Base-by-base conservation (phyloP, 2,888 invertebrate genomes). In the Ophonus ardosiacus region DNA sequence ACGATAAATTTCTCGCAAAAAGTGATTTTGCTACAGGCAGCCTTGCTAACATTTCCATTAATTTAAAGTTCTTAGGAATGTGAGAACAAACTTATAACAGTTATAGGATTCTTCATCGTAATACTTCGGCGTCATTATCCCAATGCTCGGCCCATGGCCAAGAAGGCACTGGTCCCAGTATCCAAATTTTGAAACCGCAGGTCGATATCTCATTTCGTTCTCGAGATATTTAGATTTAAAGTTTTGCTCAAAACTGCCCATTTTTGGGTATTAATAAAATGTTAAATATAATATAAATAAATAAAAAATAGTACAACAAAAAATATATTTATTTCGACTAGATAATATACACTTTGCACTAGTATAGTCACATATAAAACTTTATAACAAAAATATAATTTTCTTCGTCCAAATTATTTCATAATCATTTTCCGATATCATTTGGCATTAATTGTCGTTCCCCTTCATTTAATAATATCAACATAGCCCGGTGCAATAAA, bases 21-120 rank as follows among this genome's bases (percentile, higher is more conserved):
- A 31, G 92, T 92, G 85, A 95, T 96, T 87, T 95, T 91, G 87
- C 90, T 94, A 8, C 92, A 91, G 17, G 96, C 95, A 76, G 95
- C 94, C 87, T 94, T 93, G 81, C 95, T 95, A 59, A 96, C 92
- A 87, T 93, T 94, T 7, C 94, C 95, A 88, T 96, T n/a, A 95
- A 87, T 94, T 94, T 15, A 98, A 92, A 59, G 94, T 93, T 88
- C 94, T 93, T 83, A 98, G 91, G 91, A 97, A 97, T 56, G 95
- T 94, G 86, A 97, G 92, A 8, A 97, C 96, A 91, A 98, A 98
- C 65, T 95, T 95, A 89, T 97, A 97, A 90, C 98, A 98, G 90
- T 98, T 98, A 91, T 96, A 94, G 65, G 93, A 92, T 86, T 94
- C 94, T 91, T 96, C 96, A 89, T 96, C 92, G 90, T 98, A 98